Base-by-base conservation (phyloP, 2,888 invertebrate genomes). In the Ligdia adustata region DNA sequence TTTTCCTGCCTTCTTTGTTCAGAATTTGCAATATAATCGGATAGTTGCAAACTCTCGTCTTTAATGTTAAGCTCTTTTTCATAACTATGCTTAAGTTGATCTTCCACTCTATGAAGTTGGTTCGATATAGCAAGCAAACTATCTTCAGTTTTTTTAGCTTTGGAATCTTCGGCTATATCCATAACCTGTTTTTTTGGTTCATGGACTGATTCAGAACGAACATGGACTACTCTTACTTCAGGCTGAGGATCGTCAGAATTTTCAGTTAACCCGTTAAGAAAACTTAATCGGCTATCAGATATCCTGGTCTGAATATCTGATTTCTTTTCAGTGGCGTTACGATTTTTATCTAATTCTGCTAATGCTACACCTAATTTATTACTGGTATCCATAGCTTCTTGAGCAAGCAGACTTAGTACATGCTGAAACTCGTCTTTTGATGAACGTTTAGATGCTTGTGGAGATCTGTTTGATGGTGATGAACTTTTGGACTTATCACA, bases 321-420 rank as follows among this genome's bases (percentile, higher is more conserved):
- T 57, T 76, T 79, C 55, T 78, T 82, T 22, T 89, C 87, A 53
- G 68, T 72, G 60, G 78, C 82, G 53, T 84, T 83, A 56, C 85
- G 81, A 69, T 89, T 89, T 68, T 86, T 85, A 57, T 87, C 88
- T 66, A 93, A 68, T 69, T 93, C 92, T 28, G 92, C 91, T 68
- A 94, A 79, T 53, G 94, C 94, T 55, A 92, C 91, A n/a, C 92
- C 93, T 64, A 94, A 74, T 62, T 93, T 92, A 56, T 94, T 93
- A 69, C 94, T 94, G 29, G 94, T 94, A 69, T 94, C 94, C 82
- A 93, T 92, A 7, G 95, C 94, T 90, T 95, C 95, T 69, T 92
- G 92, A 6, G 95, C 95, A 49, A 95, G 90, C 72, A 94, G 93
- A 63, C 94, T 93, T 37, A 95, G 82, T 22, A 95, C 92, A 69